Evolutionary conservation across 1,140 invertebrate genomes (phyloP), one percentile per base, ranked within the genome.

Genomic region (Spodoptera litura): DNA sequence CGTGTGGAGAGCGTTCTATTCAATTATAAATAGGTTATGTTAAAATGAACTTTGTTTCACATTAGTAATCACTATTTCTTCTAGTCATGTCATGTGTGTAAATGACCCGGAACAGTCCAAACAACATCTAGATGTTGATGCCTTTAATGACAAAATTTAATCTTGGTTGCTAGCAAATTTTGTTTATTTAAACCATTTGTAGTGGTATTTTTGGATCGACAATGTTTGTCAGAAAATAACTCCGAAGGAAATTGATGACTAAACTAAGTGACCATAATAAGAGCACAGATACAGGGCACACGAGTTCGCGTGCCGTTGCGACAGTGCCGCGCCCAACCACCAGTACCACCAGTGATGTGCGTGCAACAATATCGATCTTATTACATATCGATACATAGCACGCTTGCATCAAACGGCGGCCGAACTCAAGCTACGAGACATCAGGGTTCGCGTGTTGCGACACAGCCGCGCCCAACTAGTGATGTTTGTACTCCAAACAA

Each of bases 311-410:
- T 72, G 70, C 70, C 70, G 53, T 70, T 70, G 66, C 66, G 66
- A 70, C 66, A 70, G 66, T 53, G 66, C 66, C 66, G 66, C 66
- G 66, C 66, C 66, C 66, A 70, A 53, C 49, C 66, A 15, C 38
- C 62, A 49, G 35, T 66, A 66, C 62, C 62, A 71, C 82, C 78
- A 92, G 88, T 89, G 91, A 90, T 78, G 89, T 89, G 89, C 89
- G 78, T 85, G 83, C 71, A 71, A 78, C 78, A 70, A 83, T 87
- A 82, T 84, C 84, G 86, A 87, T 84, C 31, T 75, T 68, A 75
- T 81, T 75, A 70, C 71, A 55, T 66, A 78, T 74, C 76, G 59
- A 56, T 68, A 79, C 64, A 73, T 53, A 49, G 62, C 38, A 38
- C 62, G 25, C 62, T 66, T 11, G 35, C 38, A 66, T 66, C 62